Evolutionary conservation across 2,113 vertebrate genomes (phyloP).

Genomic region (Aplodontia rufa): DNA sequence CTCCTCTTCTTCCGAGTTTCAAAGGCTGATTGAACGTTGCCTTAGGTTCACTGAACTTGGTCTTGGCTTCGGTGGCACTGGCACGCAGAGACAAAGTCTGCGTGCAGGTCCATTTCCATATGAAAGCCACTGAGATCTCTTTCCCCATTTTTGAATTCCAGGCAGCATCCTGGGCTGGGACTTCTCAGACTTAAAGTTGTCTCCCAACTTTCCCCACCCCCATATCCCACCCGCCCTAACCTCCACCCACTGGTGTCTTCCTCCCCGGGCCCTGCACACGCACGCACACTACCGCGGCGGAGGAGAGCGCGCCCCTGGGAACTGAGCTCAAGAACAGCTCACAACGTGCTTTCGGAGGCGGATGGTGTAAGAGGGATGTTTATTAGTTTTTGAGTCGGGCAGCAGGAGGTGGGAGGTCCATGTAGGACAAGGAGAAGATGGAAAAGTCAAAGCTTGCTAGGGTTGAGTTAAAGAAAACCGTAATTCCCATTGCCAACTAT

Average conservation of each 20-base stretch:
- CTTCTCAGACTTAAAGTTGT: slow-evolving; percentile 57
- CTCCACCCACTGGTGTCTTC: neutral
- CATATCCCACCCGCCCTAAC: neutral
- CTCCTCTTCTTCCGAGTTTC: slow-evolving; percentile 74
- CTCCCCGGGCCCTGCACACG: too few relatives aligned
- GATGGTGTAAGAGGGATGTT: slow-evolving; percentile 8
- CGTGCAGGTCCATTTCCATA: slow-evolving; percentile 85
- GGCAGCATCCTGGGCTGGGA: slow-evolving; percentile 63
- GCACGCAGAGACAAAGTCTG: slow-evolving; percentile 82
- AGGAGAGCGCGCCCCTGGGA: neutral
- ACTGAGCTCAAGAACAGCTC: neutral
- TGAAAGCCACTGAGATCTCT: slow-evolving; percentile 83
- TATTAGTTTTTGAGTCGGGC: neutral
- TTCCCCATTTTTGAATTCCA: slow-evolving; percentile 81
- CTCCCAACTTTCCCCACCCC: neutral
- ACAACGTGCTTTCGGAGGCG: neutral
- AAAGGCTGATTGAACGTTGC: slow-evolving; percentile 82
- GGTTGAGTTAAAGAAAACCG: slow-evolving; percentile 4
- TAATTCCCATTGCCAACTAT: neutral
- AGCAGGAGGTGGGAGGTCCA: neutral
- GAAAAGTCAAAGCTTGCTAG: neutral
- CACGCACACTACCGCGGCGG: neutral
- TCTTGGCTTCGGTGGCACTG: slow-evolving; percentile 84
- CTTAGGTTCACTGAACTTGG: slow-evolving; percentile 88
- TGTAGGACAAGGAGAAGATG: neutral